Evolutionary conservation across 1,140 invertebrate genomes (phyloP).

Genomic region (Parapsyche elsis): DNA sequence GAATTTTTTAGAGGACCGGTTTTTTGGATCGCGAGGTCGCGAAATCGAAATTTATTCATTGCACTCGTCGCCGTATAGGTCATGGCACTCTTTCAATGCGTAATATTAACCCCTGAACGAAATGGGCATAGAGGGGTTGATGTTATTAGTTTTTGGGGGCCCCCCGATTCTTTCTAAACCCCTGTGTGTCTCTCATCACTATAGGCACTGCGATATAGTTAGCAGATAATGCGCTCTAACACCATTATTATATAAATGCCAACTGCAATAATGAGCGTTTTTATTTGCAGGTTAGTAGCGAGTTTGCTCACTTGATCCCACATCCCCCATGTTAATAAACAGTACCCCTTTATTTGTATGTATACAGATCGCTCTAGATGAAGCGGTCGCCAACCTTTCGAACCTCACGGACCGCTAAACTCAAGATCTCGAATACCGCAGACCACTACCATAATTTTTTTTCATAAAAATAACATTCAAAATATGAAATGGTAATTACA

Average conservation of each 20-base stretch:
- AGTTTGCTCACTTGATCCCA: slow-evolving; percentile 35
- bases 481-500: too few species aligned
- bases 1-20: too few species aligned
- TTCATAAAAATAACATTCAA: too few species aligned
- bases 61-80: too few species aligned
- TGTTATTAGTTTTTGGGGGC: slow-evolving; percentile 39
- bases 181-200: neutral
- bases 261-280: slow-evolving; percentile 42
- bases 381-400: too few species aligned
- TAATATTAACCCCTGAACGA: slow-evolving; percentile 2
- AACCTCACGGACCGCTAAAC: too few species aligned
- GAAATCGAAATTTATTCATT: too few species aligned
- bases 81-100: too few species aligned
- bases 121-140: neutral
- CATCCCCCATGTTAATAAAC: neutral
- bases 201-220: too few species aligned
- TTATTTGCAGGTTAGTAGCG: slow-evolving; percentile 42
- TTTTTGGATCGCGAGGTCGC: too few species aligned
- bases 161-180: neutral
- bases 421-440: too few species aligned
- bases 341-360: neutral
- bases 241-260: slow-evolving; percentile 42
- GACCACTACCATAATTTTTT: too few species aligned
- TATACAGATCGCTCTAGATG: neutral
- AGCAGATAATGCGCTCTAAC: slow-evolving; percentile 46